Evolutionary conservation across 2,888 invertebrate species (phyloP), one percentile per base, ranked within the genome.

Genomic region (Erebia aethiops): DNA sequence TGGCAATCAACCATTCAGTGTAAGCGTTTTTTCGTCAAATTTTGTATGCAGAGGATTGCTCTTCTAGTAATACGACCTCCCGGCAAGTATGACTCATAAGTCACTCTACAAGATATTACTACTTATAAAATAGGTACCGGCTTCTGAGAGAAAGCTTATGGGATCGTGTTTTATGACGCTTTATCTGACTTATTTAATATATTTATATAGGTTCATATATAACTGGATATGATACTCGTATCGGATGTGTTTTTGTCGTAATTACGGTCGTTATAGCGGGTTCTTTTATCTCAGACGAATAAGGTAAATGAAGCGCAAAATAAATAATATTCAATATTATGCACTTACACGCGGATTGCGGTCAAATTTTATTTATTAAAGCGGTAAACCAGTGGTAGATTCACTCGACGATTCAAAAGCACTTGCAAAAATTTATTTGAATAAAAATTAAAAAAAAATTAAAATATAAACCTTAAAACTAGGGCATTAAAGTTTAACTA

Each of bases 121-220:
- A n/a, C 52, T 64, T 18, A n/a, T 11, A n/a, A 52, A 35, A 64
- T 7, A 13, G 14, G 52, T 52, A 16, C 16, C n/a, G 58, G 52
- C 52, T 58, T 35, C 43, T 46, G 51, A 58, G 68, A 58, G 71
- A 71, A 71, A 71, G 71, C 71, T 67, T 46, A 62, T 67, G 58
- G 52, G 52, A 63, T 49, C 65, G 51, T 64, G 16, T 58, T 61
- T 63, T 57, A 57, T 63, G 49, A 63, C n/a, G 43, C 54, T 43
- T 66, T 58, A 54, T 14, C 7, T 52, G 21, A 52, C 10, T 18
- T n/a, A 52, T 64, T 54, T 64, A 54, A 49, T 49, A 49, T 49
- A 49, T 18, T 62, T 49, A 49, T 49, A 49, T 18, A 49, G 21
- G 21, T 62, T 0, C 16, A n/a, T 16, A 5, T 43, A 10, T 54